Evolutionary conservation across 1,140 invertebrate species (phyloP), one percentile per base, ranked within the genome.

Genomic region (Drosophila saltans): DNA sequence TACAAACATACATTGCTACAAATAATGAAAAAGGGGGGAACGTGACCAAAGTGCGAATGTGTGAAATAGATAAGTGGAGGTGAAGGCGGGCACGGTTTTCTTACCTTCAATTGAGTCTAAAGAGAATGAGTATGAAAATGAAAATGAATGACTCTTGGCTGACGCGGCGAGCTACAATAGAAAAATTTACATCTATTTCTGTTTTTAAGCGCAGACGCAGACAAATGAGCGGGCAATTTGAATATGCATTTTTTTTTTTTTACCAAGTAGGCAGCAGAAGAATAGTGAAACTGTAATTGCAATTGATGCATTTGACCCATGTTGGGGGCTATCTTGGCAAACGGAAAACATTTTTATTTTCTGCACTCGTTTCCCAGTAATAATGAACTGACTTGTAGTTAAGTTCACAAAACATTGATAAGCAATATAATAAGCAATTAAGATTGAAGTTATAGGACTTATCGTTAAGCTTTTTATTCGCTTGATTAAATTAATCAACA

Each of bases 191-290:
- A 59, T 16, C 10, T 9, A 21, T 48, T 48, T 6, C 8, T 24
- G 45, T 8, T 48, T 48, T 24, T 26, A 55, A 59, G 57, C 57
- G 57, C 57, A 59, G 57, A 40, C 57, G 57, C 57, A 40, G 33
- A 10, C 21, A 24, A 40, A 24, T 24, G 33, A 8, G 57, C 57
- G 57, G 33, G 57, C 33, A 59, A 40, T 39, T 59, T 24, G 16
- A 39, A 59, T 39, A 6, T 43, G 10, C n/a, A 16, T 16, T 16
- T 16, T 16, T 16, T 16, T 16, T 43, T n/a, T 52, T 59, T 59
- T 59, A 59, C 57, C 57, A 21, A 40, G 30, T 40, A 40, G 28
- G 28, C 52, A 11, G 57, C 16, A 39, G 9, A 40, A 40, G 10
- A 24, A 59, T 40, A 39, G 36, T 24, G 9, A 3, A 52, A 52